Conservation (phyloP, 2,888 invertebrate genomes). For the Spodoptera littoralis region DNA sequence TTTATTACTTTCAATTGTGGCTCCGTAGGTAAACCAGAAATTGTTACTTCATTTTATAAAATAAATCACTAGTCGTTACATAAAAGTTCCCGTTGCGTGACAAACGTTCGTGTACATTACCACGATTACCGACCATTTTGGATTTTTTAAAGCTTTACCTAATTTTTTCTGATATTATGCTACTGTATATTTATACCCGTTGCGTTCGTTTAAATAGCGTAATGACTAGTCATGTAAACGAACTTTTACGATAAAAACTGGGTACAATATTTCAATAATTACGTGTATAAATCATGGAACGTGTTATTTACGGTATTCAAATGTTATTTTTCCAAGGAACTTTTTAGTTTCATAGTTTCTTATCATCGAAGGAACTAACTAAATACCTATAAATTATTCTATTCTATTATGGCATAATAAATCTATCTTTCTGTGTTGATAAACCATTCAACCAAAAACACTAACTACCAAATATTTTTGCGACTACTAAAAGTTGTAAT, state of each 20-base stretch:
- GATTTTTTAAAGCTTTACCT: constrained; percentile 30
- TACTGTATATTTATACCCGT: constrained; percentile 21
- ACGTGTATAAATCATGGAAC: constrained; percentile 29
- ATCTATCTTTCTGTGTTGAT: too few species aligned
- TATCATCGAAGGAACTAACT: too few species aligned
- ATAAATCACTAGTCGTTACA: constrained; percentile 46
- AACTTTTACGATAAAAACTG: constrained; percentile 29
- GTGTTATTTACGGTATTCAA: constrained; percentile 12
- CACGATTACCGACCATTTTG: constrained; percentile 58
- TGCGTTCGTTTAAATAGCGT: constrained; percentile 39
- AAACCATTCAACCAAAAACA: too few species aligned
- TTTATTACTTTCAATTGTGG: constrained; percentile 47
- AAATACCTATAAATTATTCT: too few species aligned
- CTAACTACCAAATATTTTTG: too few species aligned
- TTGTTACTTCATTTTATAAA: constrained; percentile 41
- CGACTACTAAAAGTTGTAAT: too few species aligned
- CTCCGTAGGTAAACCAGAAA: constrained; percentile 27
- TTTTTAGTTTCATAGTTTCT: constrained; percentile 1
- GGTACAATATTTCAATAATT: constrained; percentile 33
- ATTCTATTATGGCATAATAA: too few species aligned
- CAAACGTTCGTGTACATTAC: constrained; percentile 64
- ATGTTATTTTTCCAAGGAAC: neutral
- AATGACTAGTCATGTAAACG: constrained; percentile 45
- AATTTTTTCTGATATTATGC: constrained; percentile 46
- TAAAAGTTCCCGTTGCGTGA: constrained; percentile 64